Evolutionary conservation across 2,888 invertebrate species (phyloP).

Genomic region (Cataglyphis livida): DNA sequence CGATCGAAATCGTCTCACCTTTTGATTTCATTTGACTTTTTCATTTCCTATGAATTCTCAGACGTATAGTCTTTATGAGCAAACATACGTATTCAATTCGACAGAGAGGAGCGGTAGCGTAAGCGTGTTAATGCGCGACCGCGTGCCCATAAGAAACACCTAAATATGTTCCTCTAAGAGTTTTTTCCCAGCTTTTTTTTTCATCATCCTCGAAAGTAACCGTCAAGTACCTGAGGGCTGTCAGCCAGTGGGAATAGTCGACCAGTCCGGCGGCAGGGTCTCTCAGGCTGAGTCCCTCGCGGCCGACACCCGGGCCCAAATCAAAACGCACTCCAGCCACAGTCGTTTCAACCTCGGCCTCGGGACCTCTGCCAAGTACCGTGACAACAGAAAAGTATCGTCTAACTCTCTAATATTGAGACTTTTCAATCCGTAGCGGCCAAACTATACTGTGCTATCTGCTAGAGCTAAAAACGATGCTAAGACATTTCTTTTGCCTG

Average conservation of each 20-base stretch:
- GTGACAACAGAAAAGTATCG: constrained; percentile 74
- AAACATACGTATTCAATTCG: constrained; percentile 20
- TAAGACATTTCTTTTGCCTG: constrained; percentile 18
- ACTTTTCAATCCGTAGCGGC: constrained; percentile 48
- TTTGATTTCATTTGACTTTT: not conserved
- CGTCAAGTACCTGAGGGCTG: constrained; percentile 86
- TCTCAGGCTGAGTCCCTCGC: constrained; percentile 87
- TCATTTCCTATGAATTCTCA: constrained; percentile 7
- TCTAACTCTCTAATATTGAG: constrained; percentile 66
- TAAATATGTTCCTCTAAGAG: constrained; percentile 63
- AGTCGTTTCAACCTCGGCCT: constrained; percentile 85
- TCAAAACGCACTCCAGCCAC: constrained; percentile 85
- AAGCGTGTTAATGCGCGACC: constrained; percentile 78
- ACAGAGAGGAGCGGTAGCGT: constrained; percentile 52
- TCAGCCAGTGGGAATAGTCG: constrained; percentile 88
- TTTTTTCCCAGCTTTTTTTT: constrained; percentile 38
- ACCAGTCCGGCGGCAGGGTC: constrained; percentile 87
- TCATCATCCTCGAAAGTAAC: constrained; percentile 78
- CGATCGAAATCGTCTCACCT: constrained; percentile 7
- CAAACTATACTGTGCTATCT: constrained; percentile 43
- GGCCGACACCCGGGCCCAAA: constrained; percentile 86
- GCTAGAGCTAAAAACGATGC: constrained; percentile 40
- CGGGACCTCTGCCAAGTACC: constrained; percentile 83
- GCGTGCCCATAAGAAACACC: constrained; percentile 61
- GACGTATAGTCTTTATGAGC: constrained; percentile 25